These are phyloP conservation scores for Clytia hemisphaerica DNA, from an alignment of 30 jellyfish, hydroid and myxozoan species.

Conservation along the genomic window DNA sequence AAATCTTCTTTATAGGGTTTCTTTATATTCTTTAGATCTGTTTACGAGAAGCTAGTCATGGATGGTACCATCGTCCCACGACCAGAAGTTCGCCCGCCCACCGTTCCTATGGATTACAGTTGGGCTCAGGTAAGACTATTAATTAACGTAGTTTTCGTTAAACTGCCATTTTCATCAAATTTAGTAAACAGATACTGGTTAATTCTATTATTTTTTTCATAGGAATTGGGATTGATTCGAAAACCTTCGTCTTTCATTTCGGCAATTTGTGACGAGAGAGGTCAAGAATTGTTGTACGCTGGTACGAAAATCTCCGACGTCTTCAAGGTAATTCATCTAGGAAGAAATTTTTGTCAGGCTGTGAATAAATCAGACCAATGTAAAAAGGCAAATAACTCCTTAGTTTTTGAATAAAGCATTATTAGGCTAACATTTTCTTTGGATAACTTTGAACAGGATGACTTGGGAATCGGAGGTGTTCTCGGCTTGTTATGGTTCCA, in stretches of 20 bases:
- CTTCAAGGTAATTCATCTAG: slow-evolving; percentile 56
- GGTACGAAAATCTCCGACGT: slow-evolving; percentile 92
- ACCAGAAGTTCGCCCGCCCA: slow-evolving; percentile 97
- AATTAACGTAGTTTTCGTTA: background rate
- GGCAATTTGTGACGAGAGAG: slow-evolving; percentile 98
- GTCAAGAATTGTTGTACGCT: slow-evolving; percentile 91
- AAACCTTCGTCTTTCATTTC: slow-evolving; percentile 97
- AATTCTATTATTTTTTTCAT: background rate
- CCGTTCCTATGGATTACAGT: slow-evolving; percentile 96
- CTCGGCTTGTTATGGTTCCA: slow-evolving; percentile 95
- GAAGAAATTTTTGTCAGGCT: background rate
- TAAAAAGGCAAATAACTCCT: background rate
- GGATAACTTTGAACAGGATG: slow-evolving; percentile 41
- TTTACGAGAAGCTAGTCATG: slow-evolving; percentile 50
- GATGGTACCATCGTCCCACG: slow-evolving; percentile 58
- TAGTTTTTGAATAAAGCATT: background rate
- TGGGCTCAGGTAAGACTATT: slow-evolving; percentile 91
- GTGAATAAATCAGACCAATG: background rate
- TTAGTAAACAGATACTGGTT: background rate
- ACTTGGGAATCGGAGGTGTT: slow-evolving; percentile 96
- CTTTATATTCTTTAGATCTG: slow-evolving; percentile 16
- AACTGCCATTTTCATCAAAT: background rate
- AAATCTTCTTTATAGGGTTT: background rate
- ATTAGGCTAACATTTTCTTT: background rate
- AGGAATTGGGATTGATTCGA: slow-evolving; percentile 96